phyloP scores from a whole-genome alignment of 2,113 vertebrate species.

The Apteryx owenii region DNA sequence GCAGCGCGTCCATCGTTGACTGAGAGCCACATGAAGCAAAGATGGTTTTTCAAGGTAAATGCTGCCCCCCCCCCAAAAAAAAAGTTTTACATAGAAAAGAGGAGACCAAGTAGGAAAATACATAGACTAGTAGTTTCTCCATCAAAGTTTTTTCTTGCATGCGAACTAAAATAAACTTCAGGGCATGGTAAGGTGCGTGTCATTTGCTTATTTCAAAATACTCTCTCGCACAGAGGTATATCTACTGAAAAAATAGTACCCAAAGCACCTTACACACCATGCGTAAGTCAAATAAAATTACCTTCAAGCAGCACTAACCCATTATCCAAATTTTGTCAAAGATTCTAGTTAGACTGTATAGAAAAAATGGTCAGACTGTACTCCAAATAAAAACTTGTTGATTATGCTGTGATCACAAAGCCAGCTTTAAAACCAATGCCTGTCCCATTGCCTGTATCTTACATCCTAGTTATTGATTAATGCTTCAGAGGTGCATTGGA shows the following conservation, averaged over 20 bases:
- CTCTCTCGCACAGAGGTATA: background rate
- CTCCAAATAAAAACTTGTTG: constrained; percentile 62
- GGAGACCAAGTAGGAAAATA: background rate
- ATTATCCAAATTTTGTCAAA: constrained; percentile 55
- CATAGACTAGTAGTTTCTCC: background rate
- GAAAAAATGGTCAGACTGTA: background rate
- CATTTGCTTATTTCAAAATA: constrained; percentile 45
- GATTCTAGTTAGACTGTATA: background rate
- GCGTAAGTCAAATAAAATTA: constrained; percentile 39
- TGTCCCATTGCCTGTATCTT: constrained; percentile 27
- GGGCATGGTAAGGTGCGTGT: background rate
- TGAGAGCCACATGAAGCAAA: background rate
- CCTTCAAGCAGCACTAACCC: constrained; percentile 10
- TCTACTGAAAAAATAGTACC: constrained; percentile 8
- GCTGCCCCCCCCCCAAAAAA: background rate
- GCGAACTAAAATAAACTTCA: constrained; percentile 19
- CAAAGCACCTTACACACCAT: background rate
- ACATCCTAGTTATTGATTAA: constrained; percentile 55
- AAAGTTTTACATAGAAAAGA: background rate
- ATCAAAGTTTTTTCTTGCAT: background rate
- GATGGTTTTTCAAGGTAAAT: background rate
- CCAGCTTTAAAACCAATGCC: constrained; percentile 41
- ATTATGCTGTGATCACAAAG: background rate
- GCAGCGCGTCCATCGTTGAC: background rate
- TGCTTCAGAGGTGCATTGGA: constrained; percentile 44